These are phyloP conservation scores for Drosophila meridionalis DNA, from an alignment of 2,888 invertebrate species.

Conservation along the genomic window DNA sequence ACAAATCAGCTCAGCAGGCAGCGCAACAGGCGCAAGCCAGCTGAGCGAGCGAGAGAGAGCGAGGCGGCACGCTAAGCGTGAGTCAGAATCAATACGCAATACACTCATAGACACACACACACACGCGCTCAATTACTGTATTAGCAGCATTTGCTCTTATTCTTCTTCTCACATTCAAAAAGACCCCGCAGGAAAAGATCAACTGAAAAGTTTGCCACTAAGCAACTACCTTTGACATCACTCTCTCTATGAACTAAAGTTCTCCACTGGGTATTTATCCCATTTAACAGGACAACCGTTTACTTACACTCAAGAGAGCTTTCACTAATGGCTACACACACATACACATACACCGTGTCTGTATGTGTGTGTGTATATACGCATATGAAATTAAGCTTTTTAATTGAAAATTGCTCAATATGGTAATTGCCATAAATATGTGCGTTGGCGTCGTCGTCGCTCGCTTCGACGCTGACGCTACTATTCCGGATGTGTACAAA, in stretches of 20 bases:
- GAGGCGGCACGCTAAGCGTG: slow-evolving; percentile 24
- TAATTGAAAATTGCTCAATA: slow-evolving; percentile 80
- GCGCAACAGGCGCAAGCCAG: slow-evolving; percentile 41
- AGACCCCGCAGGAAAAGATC: slow-evolving; percentile 49
- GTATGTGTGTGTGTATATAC: not conserved
- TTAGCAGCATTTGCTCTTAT: slow-evolving; percentile 20
- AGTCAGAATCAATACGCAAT: slow-evolving; percentile 44
- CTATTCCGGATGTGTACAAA: slow-evolving; percentile 80
- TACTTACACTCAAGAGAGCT: slow-evolving; percentile 6
- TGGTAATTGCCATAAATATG: slow-evolving; percentile 77
- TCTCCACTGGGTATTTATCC: not conserved
- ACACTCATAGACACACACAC: slow-evolving; percentile 1
- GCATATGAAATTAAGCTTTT: slow-evolving; percentile 38
- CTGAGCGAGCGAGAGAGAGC: slow-evolving; percentile 10
- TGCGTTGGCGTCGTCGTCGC: slow-evolving; percentile 59
- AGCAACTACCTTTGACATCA: not conserved
- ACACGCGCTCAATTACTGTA: slow-evolving; percentile 8
- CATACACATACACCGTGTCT: no score
- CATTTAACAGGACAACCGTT: not conserved
- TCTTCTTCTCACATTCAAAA: slow-evolving; percentile 15
- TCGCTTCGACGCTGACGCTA: slow-evolving; percentile 54
- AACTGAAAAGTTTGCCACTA: slow-evolving; percentile 2
- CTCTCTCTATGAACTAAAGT: not conserved
- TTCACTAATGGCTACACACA: not conserved
- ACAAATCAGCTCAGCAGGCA: slow-evolving; percentile 55